phyloP scores from a whole-genome alignment of 1,140 invertebrate species.

The Bombus polaris region DNA sequence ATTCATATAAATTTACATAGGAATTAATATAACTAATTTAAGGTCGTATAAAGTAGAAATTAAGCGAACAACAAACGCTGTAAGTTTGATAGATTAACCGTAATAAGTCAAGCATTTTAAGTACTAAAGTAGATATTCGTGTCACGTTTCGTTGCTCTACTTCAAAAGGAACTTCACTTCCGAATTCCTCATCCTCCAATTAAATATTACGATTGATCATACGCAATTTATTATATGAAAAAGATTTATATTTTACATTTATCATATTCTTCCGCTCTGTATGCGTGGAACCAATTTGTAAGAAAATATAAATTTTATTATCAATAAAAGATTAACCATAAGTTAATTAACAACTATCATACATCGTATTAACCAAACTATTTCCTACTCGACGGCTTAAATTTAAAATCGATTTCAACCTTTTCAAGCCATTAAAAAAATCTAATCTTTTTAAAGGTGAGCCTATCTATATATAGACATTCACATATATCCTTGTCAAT shows the following conservation, averaged over 20 bases:
- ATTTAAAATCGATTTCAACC: background rate
- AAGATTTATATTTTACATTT: background rate
- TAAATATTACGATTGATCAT: background rate
- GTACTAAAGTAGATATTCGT: constrained; percentile 14
- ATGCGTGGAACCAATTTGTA: background rate
- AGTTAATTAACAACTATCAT: background rate
- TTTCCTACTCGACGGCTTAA: background rate
- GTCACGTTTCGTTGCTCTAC: constrained; percentile 39
- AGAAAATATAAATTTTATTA: background rate
- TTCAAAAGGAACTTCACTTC: constrained; percentile 49
- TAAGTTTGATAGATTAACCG: background rate
- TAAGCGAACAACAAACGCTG: background rate
- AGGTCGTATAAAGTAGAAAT: background rate
- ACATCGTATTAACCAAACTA: background rate
- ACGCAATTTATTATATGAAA: background rate
- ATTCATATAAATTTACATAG: background rate
- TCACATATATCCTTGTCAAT: background rate
- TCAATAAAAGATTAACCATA: background rate
- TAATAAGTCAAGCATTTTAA: background rate
- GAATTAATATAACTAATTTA: background rate
- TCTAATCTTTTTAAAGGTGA: background rate
- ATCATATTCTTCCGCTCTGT: background rate
- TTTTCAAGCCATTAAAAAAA: background rate
- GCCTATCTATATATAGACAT: background rate
- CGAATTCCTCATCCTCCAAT: constrained; percentile 49